Base-by-base conservation (phyloP, 2,113 vertebrate species). In the Zosterops japonicus region DNA sequence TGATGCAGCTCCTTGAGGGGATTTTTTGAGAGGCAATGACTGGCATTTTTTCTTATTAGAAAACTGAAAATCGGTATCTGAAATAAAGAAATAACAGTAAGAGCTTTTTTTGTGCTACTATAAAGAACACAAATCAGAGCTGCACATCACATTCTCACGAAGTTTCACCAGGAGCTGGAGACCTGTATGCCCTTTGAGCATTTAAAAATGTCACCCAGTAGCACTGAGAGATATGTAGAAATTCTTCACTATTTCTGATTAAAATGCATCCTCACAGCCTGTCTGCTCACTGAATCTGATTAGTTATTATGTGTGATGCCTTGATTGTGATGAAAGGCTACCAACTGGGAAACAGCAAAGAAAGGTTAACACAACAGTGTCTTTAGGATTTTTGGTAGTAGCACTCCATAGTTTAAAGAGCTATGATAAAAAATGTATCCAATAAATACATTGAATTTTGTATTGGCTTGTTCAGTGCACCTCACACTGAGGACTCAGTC, bases 151-250 rank as follows among this genome's bases (percentile, higher is more conserved):
- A 49, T 86, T 83, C 42, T 90, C 29, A 56, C 1, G 0, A 59
- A 85, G 17, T 60, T 88, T 74, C 85, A 70, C 68, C n/a, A 50
- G 42, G 67, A 93, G 33, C 3, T 74, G 56, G 24, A 94, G 81
- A 91, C 76, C 76, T 78, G 14, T 0, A 0, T 86, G 83, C 50
- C 75, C 71, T 94, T 49, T 87, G 75, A 96, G 76, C 76, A 94
- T 96, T 95, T 95, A 77, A 88, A 96, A 96, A 92, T 92, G 90
- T 92, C 93, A 95, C 42, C 33, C 42, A 39, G 39, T 61, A 83
- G 71, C 44, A 89, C 24, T 27, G 24, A 83, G 49, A 91, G n/a
- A 80, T 77, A 88, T 56, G 25, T 27, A 86, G 42, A 88, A 90
- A 89, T 84, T 75, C 80, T 77, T 92, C 68, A 50, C 69, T 86